Percentiles rank a stretch among this genome's conserved stretches.
phyloP scores from a whole-genome alignment of 1,140 invertebrate genomes.

The Saxidomus purpurata region DNA sequence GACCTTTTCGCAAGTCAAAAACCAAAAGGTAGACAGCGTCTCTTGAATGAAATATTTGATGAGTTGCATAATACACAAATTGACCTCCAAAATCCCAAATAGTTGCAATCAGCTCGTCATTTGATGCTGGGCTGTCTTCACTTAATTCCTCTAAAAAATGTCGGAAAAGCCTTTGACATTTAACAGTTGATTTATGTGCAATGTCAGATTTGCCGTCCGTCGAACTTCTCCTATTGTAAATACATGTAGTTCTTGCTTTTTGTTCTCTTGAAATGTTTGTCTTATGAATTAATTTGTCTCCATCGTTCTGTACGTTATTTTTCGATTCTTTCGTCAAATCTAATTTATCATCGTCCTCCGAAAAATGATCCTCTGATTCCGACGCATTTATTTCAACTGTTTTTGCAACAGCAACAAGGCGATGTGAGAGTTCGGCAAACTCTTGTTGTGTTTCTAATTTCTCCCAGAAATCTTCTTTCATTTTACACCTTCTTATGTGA shows the following conservation, averaged over 20 bases:
- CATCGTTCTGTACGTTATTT: not conserved
- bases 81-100: conserved; percentile 44
- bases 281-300: too few relatives aligned
- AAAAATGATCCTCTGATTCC: not conserved
- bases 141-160: not conserved
- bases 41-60: conserved; percentile 23
- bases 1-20: not conserved
- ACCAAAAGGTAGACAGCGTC: conserved; percentile 35
- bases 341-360: not conserved
- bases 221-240: not conserved
- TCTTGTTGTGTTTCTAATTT: not conserved
- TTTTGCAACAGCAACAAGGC: not conserved
- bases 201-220: too few relatives aligned
- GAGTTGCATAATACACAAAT: conserved; percentile 42
- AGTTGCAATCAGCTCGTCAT: not conserved
- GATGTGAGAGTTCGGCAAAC: not conserved
- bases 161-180: not conserved
- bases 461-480: not conserved
- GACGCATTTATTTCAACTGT: not conserved
- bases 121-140: not conserved
- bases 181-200: not conserved
- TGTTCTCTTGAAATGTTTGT: too few relatives aligned
- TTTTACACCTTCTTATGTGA: conserved; percentile 1
- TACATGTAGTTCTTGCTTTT: not conserved
- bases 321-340: not conserved